phyloP scores from a whole-genome alignment of 2,888 invertebrate species.

The Apamea sordens region DNA sequence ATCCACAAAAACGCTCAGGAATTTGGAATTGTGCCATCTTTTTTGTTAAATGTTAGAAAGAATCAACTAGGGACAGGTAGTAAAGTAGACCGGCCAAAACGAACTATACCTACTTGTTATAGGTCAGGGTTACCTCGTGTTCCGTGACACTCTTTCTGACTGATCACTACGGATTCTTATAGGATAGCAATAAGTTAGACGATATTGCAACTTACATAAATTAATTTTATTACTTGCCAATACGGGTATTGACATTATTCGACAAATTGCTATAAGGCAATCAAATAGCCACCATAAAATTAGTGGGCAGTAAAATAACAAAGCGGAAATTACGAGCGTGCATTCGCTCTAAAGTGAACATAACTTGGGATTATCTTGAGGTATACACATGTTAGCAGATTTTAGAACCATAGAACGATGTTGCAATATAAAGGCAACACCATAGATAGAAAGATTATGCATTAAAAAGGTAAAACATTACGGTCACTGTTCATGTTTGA shows the following conservation, averaged over 20 bases:
- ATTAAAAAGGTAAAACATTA: background rate
- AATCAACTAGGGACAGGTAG: constrained; percentile 67
- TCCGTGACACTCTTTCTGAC: constrained; percentile 5
- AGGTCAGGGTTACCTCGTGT: constrained; percentile 58
- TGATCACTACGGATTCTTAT: background rate
- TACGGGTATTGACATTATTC: constrained; percentile 21
- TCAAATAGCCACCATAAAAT: constrained; percentile 59
- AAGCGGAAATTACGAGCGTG: constrained; percentile 50
- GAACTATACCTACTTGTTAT: constrained; percentile 41
- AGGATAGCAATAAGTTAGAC: background rate
- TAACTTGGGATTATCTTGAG: constrained; percentile 45
- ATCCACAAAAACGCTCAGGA: constrained; percentile 82
- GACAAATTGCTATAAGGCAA: constrained; percentile 44
- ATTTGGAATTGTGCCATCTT: constrained; percentile 86
- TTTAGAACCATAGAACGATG: background rate
- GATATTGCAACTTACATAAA: background rate
- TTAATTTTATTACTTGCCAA: constrained; percentile 6
- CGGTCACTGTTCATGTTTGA: background rate
- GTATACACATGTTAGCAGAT: constrained; percentile 13
- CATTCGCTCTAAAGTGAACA: constrained; percentile 53
- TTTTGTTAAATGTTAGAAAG: constrained; percentile 71
- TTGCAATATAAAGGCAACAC: background rate
- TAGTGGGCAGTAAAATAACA: constrained; percentile 58
- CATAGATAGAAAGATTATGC: background rate
- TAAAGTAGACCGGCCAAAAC: constrained; percentile 56